Base-by-base conservation (phyloP, 2,888 invertebrate genomes). In the Eumerus sabulonum region DNA sequence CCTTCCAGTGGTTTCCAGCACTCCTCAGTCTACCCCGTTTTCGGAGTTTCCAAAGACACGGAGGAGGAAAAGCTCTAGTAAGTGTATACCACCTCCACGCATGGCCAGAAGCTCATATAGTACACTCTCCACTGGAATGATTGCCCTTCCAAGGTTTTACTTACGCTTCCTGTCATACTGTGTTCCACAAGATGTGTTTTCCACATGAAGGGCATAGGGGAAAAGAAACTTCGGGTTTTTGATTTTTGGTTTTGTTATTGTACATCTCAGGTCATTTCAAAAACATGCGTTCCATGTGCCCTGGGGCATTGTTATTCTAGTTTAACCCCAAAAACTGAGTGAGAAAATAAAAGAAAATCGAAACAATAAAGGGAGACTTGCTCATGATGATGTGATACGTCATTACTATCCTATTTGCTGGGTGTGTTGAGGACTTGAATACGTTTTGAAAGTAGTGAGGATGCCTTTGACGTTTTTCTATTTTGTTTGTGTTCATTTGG, bases 251-350 rank as follows among this genome's bases (percentile, higher is more conserved):
- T 7, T 27, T 56, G 68, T 56, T 73, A n/a, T n/a, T n/a, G n/a
- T n/a, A n/a, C n/a, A n/a, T 42, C 62, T 73, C 67, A 60, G 79
- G 79, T 79, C 68, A 79, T 63, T 63, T 79, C 73, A 62, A 70
- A 79, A 79, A 73, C 79, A 79, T 74, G 74, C 70, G 74, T 74
- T 64, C 42, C 48, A 36, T 51, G 59, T 54, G 40, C 60, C 51
- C 68, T 74, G 54, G 56, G 64, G 74, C 54, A 68, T 51, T 74
- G 74, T 68, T 79, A 64, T 60, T 59, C 51, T 74, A 70, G 59
- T 64, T 79, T 79, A 74, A 79, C 79, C 79, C 40, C 51, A 54
- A 73, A 50, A 67, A 54, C 53, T 53, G 11, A 57, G 7, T 18
- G 18, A 40, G 12, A 48, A 35, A 42, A 53, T 44, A 40, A 53